phyloP scores from a whole-genome alignment of 2,888 invertebrate species.

The Cephus nigrinus region DNA sequence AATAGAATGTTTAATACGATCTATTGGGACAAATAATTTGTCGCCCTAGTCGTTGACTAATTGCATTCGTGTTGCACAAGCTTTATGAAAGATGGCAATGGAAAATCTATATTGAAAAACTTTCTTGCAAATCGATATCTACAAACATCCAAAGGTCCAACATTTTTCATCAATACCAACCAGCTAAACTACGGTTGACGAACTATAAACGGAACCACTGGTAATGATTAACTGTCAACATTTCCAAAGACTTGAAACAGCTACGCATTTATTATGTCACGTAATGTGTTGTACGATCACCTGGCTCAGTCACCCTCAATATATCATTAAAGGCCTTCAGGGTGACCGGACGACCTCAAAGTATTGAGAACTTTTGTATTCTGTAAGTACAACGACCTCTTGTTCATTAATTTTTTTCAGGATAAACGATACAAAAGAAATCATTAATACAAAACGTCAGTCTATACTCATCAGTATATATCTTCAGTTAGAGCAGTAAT shows the following conservation, averaged over 20 bases:
- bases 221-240: not conserved
- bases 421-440: not conserved
- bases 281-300: not conserved
- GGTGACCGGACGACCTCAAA: not conserved
- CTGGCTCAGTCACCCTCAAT: conserved; percentile 20
- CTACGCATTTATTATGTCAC: not conserved
- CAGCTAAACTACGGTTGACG: not conserved
- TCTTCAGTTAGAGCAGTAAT: not conserved
- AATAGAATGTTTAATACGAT: not conserved
- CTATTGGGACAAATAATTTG: not conserved
- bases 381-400: conserved; percentile 36
- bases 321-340: conserved; percentile 21
- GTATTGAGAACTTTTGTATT: conserved; percentile 18
- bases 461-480: not conserved
- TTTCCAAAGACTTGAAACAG: not conserved
- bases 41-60: not conserved
- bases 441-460: not conserved
- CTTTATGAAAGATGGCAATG: not conserved
- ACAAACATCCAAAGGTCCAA: not conserved
- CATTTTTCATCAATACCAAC: not conserved
- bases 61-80: not conserved
- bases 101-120: not conserved
- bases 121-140: not conserved
- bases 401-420: conserved; percentile 28
- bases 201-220: not conserved